Evolutionary conservation across 2,113 vertebrate genomes (phyloP).

Genomic region (Ophthalmotilapia sp.): DNA sequence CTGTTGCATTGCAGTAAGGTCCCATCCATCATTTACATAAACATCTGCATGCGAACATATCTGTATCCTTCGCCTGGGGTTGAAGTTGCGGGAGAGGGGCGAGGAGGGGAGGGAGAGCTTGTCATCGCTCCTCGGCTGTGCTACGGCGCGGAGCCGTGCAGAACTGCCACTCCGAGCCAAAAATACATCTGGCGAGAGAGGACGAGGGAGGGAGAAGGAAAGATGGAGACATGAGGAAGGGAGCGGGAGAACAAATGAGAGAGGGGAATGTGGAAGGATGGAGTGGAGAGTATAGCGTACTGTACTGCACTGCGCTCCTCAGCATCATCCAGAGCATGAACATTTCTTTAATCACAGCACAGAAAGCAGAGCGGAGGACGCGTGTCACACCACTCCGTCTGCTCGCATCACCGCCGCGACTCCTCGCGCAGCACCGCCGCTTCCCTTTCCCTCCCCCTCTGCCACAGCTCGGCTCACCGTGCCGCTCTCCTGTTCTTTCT

Average conservation of each 20-base stretch:
- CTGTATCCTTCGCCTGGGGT: conserved; percentile 37
- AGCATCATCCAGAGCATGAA: conserved; percentile 71
- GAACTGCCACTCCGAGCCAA: conserved; percentile 64
- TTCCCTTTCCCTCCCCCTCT: not conserved
- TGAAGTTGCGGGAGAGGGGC: conserved; percentile 17
- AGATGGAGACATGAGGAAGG: conserved; percentile 44
- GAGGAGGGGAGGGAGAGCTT: conserved; percentile 2
- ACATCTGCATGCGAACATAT: conserved; percentile 51
- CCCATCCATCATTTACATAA: conserved; percentile 46
- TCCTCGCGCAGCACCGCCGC: conserved; percentile 4
- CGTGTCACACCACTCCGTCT: conserved; percentile 59
- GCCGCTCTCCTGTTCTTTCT: not conserved
- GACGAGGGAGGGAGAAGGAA: conserved; percentile 33
- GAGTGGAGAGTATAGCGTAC: conserved; percentile 47
- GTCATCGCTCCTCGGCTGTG: conserved; percentile 58
- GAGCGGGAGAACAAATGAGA: conserved; percentile 15
- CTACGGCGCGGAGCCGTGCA: conserved; percentile 44
- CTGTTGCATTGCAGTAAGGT: conserved; percentile 22
- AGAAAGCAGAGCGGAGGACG: conserved; percentile 55
- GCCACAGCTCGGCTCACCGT: conserved; percentile 13
- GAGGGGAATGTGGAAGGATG: conserved; percentile 16
- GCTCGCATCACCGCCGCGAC: conserved; percentile 44
- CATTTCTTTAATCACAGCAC: conserved; percentile 75
- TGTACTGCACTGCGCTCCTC: conserved; percentile 41
- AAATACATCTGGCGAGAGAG: conserved; percentile 66